Evolutionary conservation across 2,888 invertebrate genomes (phyloP).

Genomic region (Cataglyphis livida): DNA sequence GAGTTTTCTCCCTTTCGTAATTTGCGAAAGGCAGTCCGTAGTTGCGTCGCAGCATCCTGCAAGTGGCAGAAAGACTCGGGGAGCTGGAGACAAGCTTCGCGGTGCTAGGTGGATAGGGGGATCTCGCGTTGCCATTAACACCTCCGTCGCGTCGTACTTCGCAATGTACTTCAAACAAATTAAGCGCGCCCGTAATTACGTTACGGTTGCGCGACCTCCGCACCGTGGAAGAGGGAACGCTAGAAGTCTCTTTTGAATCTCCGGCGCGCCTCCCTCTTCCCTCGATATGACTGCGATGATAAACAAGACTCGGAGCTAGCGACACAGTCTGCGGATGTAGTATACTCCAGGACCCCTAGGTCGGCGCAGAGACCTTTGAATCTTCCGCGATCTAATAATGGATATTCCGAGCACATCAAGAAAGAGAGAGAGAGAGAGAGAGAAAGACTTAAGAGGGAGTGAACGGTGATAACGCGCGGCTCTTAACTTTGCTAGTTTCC

Average conservation of each 20-base stretch:
- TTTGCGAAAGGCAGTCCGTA: conserved; percentile 53
- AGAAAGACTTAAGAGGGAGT: background rate
- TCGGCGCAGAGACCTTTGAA: conserved; percentile 37
- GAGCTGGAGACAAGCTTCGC: conserved; percentile 44
- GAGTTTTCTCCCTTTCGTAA: conserved; percentile 43
- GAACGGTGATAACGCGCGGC: conserved; percentile 14
- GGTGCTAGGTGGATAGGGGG: conserved; percentile 70
- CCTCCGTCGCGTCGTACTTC: conserved; percentile 73
- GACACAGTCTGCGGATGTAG: conserved; percentile 24
- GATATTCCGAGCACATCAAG: conserved; percentile 49
- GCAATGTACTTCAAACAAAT: conserved; percentile 84
- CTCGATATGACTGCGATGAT: conserved; percentile 70
- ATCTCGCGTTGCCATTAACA: conserved; percentile 82
- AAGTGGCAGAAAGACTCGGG: conserved; percentile 56
- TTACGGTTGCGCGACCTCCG: conserved; percentile 77
- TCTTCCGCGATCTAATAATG: conserved; percentile 49
- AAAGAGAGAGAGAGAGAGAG: conserved; percentile 57
- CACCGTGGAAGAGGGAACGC: conserved; percentile 60
- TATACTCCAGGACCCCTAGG: conserved; percentile 10
- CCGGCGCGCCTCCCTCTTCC: conserved; percentile 51
- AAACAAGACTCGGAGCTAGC: conserved; percentile 63
- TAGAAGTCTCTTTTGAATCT: conserved; percentile 72
- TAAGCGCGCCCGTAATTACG: conserved; percentile 84
- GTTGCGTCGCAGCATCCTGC: conserved; percentile 57
- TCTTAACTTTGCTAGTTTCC: conserved; percentile 47